These are phyloP conservation scores for Mormyrus lacerda DNA, from an alignment of 2,113 vertebrate genomes.

Conservation along the genomic window DNA sequence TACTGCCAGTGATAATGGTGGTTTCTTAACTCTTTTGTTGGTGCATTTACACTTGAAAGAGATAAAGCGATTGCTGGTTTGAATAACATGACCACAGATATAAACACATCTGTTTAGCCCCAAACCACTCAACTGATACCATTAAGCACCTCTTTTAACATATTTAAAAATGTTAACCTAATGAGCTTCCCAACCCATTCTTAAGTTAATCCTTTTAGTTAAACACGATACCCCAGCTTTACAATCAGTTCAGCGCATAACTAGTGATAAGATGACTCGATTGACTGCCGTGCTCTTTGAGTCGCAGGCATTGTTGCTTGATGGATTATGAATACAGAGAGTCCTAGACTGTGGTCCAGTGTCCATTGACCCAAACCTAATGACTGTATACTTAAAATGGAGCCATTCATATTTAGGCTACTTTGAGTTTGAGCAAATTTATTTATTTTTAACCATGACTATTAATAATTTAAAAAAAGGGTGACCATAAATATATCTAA, in stretches of 20 bases:
- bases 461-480: slow-evolving; percentile 15
- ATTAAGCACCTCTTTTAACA: neutral
- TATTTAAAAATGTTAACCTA: neutral
- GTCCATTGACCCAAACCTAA: neutral
- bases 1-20: neutral
- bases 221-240: neutral
- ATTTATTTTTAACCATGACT: neutral
- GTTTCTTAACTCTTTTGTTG: neutral
- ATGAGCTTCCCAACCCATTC: neutral
- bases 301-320: neutral
- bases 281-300: neutral
- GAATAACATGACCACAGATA: neutral
- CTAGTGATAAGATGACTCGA: neutral
- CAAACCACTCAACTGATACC: neutral
- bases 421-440: neutral
- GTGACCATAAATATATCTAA: slow-evolving; percentile 12
- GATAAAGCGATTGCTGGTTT: neutral
- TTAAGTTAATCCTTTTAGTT: neutral
- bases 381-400: neutral
- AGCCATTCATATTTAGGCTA: neutral
- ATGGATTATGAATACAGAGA: neutral
- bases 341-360: neutral
- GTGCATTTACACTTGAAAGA: neutral
- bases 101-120: neutral
- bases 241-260: neutral